Evolutionary conservation across 2,113 vertebrate genomes (phyloP), one percentile per base, ranked within the genome.

Genomic region (Tenebrosternarchus preto): DNA sequence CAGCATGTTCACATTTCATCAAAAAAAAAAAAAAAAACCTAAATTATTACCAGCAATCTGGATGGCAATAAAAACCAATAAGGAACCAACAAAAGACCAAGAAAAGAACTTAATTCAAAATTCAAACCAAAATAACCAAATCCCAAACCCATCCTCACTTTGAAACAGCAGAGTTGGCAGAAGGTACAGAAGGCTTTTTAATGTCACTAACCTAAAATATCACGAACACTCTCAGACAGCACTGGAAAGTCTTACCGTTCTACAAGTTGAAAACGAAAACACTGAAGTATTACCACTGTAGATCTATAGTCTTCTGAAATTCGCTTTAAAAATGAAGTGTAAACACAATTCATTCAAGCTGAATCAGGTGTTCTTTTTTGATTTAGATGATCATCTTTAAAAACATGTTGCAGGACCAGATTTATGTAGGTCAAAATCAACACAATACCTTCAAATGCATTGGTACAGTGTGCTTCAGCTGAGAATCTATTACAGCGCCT

Each of bases 381-480:
- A 50, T 9, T 2, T 50, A n/a, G 59, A 15, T 31, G 16, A 63
- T 1, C 39, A 55, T 1, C 4, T 15, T 2, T 20, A 24, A n/a
- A 53, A 33, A 73, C 33, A 53, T n/a, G 15, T n/a, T 7, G 22
- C n/a, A 20, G 43, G 11, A 50, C 61, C 74, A 6, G 46, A 12
- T 36, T 56, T 39, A 68, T 33, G 39, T 2, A 39, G 6, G 19
- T 19, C 16, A 64, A 77, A 29, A n/a, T 31, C 11, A 27, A 6
- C 36, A 76, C 36, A 67, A 67, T 53, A 36, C 15, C 25, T n/a
- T 29, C 64, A 68, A 12, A n/a, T 39, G 64, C 22, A 39, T 19
- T 31, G 25, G 66, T 12, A 50, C 15, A 22, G 24, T 73, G 50
- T 50, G 27, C 59, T 72, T 59, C 76, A 78, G 27, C 36, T 66